phyloP scores from a whole-genome alignment of 2,888 invertebrate species.

The Epicampocera succincta region DNA sequence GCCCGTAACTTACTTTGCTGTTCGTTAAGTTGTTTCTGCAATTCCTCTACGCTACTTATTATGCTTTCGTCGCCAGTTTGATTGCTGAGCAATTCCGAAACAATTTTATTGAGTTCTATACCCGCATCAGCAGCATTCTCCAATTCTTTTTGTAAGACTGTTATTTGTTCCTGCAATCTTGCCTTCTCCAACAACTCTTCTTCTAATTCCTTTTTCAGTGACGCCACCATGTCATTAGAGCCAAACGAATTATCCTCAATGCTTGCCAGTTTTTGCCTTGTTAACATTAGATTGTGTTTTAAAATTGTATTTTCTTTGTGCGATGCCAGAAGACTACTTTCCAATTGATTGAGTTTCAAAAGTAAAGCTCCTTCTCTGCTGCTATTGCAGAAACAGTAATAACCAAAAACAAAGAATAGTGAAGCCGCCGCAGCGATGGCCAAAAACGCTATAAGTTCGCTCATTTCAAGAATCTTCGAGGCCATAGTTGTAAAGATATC shows the following conservation, averaged over 20 bases:
- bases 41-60: constrained; percentile 85
- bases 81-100: constrained; percentile 86
- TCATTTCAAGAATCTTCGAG: constrained; percentile 77
- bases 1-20: constrained; percentile 82
- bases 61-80: constrained; percentile 86
- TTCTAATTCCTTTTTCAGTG: constrained; percentile 86
- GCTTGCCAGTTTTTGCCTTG: constrained; percentile 84
- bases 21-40: constrained; percentile 86
- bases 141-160: constrained; percentile 87
- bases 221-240: constrained; percentile 87
- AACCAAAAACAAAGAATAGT: constrained; percentile 88
- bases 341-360: constrained; percentile 85
- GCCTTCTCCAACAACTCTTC: constrained; percentile 82
- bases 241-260: constrained; percentile 88
- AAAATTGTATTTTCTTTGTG: constrained; percentile 86
- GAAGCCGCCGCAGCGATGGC: constrained; percentile 87
- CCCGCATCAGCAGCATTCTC: constrained; percentile 91
- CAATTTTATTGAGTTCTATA: constrained; percentile 87
- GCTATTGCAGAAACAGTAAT: constrained; percentile 89
- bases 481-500: constrained; percentile 75
- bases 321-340: constrained; percentile 84
- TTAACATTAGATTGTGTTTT: constrained; percentile 84
- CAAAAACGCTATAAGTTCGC: constrained; percentile 84
- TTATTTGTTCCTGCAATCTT: constrained; percentile 86
- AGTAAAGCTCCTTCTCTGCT: constrained; percentile 87